Conservation (phyloP, 1,140 invertebrate genomes). For the Pseudomyrmex dendroicus region DNA sequence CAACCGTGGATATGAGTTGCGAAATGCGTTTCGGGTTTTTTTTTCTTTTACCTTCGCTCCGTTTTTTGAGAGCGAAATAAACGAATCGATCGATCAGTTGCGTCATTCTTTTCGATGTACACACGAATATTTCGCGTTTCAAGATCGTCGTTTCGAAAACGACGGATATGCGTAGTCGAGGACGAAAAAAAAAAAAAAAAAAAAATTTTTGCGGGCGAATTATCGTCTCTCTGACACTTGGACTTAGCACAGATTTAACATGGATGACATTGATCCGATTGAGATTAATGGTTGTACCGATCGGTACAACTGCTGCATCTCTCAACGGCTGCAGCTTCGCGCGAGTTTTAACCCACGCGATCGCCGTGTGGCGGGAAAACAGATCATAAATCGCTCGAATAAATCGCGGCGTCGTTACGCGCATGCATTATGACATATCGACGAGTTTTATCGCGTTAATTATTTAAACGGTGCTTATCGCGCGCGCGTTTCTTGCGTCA, state of each 20-base stretch:
- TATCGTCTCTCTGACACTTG: slow-evolving; percentile 41
- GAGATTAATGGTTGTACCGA: slow-evolving; percentile 55
- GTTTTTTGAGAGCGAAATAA: no score
- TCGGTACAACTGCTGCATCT: slow-evolving; percentile 23
- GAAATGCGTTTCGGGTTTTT: no score
- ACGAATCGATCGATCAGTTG: no score
- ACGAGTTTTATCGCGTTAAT: slow-evolving; percentile 39
- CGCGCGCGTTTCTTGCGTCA: slow-evolving; percentile 20
- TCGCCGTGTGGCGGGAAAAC: neutral
- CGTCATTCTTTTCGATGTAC: no score
- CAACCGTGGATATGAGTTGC: no score
- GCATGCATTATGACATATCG: slow-evolving; percentile 26
- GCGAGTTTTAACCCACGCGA: slow-evolving; percentile 21
- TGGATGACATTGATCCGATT: slow-evolving; percentile 50
- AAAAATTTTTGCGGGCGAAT: slow-evolving; percentile 29
- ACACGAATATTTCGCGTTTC: neutral
- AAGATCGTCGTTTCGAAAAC: no score
- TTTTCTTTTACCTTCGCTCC: no score
- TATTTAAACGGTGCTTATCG: slow-evolving; percentile 6
- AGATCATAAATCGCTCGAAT: slow-evolving; percentile 3
- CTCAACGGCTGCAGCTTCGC: neutral
- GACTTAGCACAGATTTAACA: slow-evolving; percentile 41
- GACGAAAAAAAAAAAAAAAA: no score
- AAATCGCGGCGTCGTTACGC: neutral
- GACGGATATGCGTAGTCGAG: no score